These are phyloP conservation scores for Criorhina ranunculi DNA, from an alignment of 2,888 invertebrate genomes.

Conservation along the genomic window DNA sequence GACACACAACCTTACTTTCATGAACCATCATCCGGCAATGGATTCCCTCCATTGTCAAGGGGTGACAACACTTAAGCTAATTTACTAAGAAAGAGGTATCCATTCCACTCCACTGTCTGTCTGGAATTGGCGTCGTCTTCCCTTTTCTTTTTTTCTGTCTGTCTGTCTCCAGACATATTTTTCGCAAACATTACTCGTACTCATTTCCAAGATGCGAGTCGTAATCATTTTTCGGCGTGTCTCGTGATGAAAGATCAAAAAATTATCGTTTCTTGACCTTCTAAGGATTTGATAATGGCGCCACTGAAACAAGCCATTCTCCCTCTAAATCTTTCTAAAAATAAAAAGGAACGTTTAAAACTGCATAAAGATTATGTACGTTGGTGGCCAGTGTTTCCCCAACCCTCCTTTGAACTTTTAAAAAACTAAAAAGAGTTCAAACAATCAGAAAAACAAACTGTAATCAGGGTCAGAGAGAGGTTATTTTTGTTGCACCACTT, in stretches of 20 bases:
- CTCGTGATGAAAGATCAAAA: conserved; percentile 1
- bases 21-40: too few relatives aligned
- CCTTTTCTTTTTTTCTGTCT: neutral
- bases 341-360: conserved; percentile 37
- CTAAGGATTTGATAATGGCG: conserved; percentile 27
- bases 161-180: conserved; percentile 26
- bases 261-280: conserved; percentile 57
- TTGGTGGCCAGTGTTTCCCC: conserved; percentile 27
- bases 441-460: conserved; percentile 41
- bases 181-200: conserved; percentile 22
- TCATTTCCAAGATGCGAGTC: conserved; percentile 2
- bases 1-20: too few relatives aligned
- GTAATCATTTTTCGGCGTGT: conserved; percentile 1
- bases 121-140: conserved; percentile 11
- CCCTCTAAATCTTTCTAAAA: conserved; percentile 11
- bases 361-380: conserved; percentile 25
- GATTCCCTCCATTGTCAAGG: neutral
- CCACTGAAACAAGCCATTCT: conserved; percentile 25
- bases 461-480: conserved; percentile 68
- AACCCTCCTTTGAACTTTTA: neutral
- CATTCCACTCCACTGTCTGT: conserved; percentile 40
- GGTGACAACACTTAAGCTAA: conserved; percentile 32
- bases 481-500: conserved; percentile 65
- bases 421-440: conserved; percentile 46
- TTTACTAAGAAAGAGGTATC: conserved; percentile 40